A percentile compares a stretch with the other conserved stretches of the same genome.
phyloP scores from a whole-genome alignment of 2,113 vertebrate species.

The Globicephala melas region DNA sequence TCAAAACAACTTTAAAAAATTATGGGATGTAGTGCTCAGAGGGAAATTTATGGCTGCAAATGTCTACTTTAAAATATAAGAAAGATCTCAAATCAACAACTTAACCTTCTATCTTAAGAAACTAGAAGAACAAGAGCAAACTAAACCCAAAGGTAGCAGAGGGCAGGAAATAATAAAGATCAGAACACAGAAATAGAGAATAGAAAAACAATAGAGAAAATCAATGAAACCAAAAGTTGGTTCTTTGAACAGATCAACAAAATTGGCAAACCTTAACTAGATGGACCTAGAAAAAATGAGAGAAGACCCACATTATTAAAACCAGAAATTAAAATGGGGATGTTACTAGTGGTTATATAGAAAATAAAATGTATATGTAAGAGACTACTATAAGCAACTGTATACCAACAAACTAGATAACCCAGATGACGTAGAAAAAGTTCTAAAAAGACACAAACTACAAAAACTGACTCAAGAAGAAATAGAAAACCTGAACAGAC shows the following conservation, averaged over 20 bases:
- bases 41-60: neutral
- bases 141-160: neutral
- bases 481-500: neutral
- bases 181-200: neutral
- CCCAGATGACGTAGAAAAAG: neutral
- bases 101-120: neutral
- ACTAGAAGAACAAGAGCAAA: neutral
- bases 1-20: neutral
- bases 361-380: neutral
- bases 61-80: neutral
- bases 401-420: neutral
- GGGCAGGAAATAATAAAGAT: neutral
- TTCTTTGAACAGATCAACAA: neutral
- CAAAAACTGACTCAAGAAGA: neutral
- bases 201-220: neutral
- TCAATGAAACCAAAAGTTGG: neutral
- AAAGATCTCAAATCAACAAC: neutral
- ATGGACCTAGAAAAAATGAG: neutral
- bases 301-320: neutral
- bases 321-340: neutral
- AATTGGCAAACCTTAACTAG: neutral
- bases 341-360: neutral
- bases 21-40: neutral
- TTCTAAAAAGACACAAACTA: neutral
- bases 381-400: neutral